These are phyloP conservation scores for Pantherophis guttatus DNA, from an alignment of 2,113 vertebrate species.

Conservation along the genomic window DNA sequence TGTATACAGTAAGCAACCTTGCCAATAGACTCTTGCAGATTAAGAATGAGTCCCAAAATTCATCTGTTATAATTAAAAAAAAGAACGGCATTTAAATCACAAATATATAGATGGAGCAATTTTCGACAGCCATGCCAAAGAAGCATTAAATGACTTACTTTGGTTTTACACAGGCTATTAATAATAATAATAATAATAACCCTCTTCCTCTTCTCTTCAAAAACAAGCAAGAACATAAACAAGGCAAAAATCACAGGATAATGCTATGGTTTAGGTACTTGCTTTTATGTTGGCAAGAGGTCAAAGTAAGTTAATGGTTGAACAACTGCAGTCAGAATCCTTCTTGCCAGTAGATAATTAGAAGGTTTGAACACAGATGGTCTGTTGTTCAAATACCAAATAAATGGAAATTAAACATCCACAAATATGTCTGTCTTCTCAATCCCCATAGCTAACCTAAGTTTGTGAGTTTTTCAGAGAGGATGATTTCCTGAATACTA, in stretches of 20 bases:
- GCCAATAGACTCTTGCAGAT: not conserved
- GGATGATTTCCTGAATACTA: not conserved
- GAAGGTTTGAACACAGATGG: not conserved
- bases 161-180: not conserved
- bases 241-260: not conserved
- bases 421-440: not conserved
- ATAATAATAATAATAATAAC: not conserved
- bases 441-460: not conserved
- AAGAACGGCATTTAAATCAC: not conserved
- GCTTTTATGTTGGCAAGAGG: not conserved
- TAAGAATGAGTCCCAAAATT: not conserved
- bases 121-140: not conserved
- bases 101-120: not conserved
- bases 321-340: not conserved
- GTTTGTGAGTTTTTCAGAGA: not conserved
- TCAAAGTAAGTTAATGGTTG: not conserved
- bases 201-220: not conserved
- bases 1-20: not conserved
- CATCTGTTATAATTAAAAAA: not conserved
- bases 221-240: not conserved
- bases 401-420: not conserved
- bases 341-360: not conserved
- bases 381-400: not conserved
- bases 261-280: not conserved
- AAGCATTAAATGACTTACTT: not conserved